Evolutionary conservation across 2,113 vertebrate species (phyloP), one percentile per base, ranked within the genome.

Genomic region (Cottus gobio): DNA sequence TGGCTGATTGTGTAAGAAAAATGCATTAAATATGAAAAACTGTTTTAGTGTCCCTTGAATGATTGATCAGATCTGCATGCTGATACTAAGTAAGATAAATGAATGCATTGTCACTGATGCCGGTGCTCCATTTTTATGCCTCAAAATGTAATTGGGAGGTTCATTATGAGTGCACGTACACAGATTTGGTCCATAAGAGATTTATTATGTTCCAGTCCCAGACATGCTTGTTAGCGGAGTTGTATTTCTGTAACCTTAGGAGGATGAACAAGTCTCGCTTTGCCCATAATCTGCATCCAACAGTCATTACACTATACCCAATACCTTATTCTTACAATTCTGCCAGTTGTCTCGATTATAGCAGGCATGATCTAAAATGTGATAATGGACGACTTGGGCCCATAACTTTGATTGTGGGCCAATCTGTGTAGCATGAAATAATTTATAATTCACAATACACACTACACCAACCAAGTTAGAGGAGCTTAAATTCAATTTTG

Each of bases 21-120:
- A 83, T 91, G 81, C 80, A 93, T 92, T 91, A 94, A 93, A 93
- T 30, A 60, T 69, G n/a, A 76, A 82, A 87, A 5, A 82, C 22
- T 8, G 12, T 72, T 44, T 85, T 7, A 10, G n/a, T 57, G 37
- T 84, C 28, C 31, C 1, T 72, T 84, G 62, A 73, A 63, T 87
- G 37, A 72, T 70, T 77, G 11, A 28, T 66, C 15, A 26, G n/a
- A 50, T 46, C 26, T 50, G 10, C 11, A 2, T 48, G 30, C 24
- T 75, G 39, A 60, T 26, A 60, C 2, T 31, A 1, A 58, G 28
- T 26, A 7, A 15, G 22, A 57, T 18, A 50, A 8, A 20, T 46
- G 75, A 42, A 76, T 50, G 20, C 11, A n/a, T 58, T 70, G 11
- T 31, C 66, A 73, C n/a, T 79, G 36, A 66, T 61, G 48, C 63